Percentiles rank a stretch among this genome's conserved stretches.
These are phyloP conservation scores for Podarcis cretensis DNA, from an alignment of 2,113 vertebrate genomes.

Conservation along the genomic window DNA sequence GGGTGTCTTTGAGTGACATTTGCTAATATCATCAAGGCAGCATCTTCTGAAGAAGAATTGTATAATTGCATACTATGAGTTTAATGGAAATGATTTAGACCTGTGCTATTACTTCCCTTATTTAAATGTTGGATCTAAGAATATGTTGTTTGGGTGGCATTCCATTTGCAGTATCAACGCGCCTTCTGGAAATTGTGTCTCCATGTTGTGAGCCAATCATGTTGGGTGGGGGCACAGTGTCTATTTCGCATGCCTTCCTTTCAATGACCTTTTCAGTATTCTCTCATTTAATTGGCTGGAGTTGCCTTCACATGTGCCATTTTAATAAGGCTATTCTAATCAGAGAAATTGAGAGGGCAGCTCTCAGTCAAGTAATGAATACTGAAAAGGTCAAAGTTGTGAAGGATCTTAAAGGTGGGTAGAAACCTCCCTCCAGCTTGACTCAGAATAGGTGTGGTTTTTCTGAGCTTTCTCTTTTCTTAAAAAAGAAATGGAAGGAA, in stretches of 20 bases:
- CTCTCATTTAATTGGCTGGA: neutral
- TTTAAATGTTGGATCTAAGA: neutral
- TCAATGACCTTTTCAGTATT: neutral
- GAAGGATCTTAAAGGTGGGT: rapidly evolving
- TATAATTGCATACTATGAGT: neutral
- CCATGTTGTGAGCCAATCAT: neutral
- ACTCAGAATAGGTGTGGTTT: rapidly evolving
- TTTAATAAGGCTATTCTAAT: neutral
- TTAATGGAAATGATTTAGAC: neutral
- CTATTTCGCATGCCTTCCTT: rapidly evolving
- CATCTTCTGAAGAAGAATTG: neutral
- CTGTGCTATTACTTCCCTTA: neutral
- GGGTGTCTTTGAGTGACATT: conserved; percentile 31
- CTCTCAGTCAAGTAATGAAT: neutral
- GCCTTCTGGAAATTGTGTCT: neutral
- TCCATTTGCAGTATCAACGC: neutral
- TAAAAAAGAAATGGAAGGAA: too few species aligned
- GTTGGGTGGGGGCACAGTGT: neutral
- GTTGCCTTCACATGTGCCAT: neutral
- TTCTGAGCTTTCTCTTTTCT: neutral
- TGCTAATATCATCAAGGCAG: neutral
- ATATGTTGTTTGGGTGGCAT: neutral
- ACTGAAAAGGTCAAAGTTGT: neutral
- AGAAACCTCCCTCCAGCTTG: neutral
- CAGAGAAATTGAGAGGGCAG: neutral